Percentiles rank a stretch among this genome's conserved stretches.
These are phyloP conservation scores for Fistularia tabacaria DNA, from an alignment of 2,797 vertebrate species.

Conservation along the genomic window DNA sequence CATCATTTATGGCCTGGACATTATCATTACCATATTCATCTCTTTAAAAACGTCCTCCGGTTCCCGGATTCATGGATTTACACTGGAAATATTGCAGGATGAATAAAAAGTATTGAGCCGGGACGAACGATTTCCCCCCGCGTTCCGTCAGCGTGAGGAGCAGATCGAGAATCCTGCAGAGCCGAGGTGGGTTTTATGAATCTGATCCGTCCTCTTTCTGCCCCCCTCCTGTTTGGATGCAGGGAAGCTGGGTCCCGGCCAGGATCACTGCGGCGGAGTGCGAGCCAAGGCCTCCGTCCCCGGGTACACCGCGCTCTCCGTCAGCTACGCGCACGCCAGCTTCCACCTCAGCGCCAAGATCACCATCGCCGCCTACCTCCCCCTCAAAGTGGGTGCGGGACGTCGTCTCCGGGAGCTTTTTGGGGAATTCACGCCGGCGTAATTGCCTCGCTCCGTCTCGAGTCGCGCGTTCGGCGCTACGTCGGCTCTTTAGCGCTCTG, in stretches of 20 bases:
- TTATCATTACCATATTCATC: too few relatives aligned
- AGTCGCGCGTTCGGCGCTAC: too few relatives aligned
- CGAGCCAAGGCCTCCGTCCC: slow-evolving; percentile 78
- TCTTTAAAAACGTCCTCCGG: slow-evolving; percentile 5
- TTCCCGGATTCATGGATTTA: slow-evolving; percentile 18
- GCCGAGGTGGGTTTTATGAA: not conserved
- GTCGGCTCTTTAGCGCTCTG: too few relatives aligned
- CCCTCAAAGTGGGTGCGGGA: slow-evolving; percentile 79
- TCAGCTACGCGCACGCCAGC: slow-evolving; percentile 79
- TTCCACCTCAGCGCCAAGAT: slow-evolving; percentile 85
- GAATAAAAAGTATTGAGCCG: slow-evolving; percentile 12
- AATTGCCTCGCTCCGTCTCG: too few relatives aligned
- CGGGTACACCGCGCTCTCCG: slow-evolving; percentile 76
- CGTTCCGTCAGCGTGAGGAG: too few relatives aligned
- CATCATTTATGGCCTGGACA: slow-evolving; percentile 4
- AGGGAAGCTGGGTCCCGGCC: slow-evolving; percentile 71
- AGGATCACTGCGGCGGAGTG: slow-evolving; percentile 77
- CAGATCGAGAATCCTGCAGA: not conserved
- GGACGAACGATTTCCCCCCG: not conserved
- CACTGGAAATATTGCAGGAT: slow-evolving; percentile 22
- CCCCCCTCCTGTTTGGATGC: slow-evolving; percentile 15
- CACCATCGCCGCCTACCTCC: slow-evolving; percentile 84
- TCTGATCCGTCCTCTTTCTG: slow-evolving; percentile 9
- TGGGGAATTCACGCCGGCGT: too few relatives aligned
- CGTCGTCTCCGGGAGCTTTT: too few relatives aligned